phyloP scores from a whole-genome alignment of 2,888 invertebrate genomes.

The Sturmia bella region DNA sequence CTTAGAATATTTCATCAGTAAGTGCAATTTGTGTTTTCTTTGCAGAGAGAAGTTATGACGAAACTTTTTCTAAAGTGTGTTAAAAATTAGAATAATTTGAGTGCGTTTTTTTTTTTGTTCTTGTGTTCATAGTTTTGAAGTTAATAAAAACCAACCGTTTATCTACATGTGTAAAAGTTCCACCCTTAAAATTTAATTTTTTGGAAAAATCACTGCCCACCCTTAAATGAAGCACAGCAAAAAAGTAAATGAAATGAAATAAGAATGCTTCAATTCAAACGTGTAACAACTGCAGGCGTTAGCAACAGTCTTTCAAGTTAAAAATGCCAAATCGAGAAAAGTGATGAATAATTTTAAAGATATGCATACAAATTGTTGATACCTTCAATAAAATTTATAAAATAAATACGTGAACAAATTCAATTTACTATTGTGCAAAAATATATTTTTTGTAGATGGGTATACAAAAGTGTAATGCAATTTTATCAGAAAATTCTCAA shows the following conservation, averaged over 20 bases:
- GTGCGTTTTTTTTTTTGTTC: neutral
- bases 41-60: conserved; percentile 1
- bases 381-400: neutral
- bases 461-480: neutral
- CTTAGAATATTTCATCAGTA: conserved; percentile 46
- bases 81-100: conserved; percentile 28
- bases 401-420: conserved; percentile 23
- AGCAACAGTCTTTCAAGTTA: conserved; percentile 55
- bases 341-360: neutral
- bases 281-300: conserved; percentile 55
- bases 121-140: conserved; percentile 14
- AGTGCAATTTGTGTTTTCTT: conserved; percentile 27
- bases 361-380: no score
- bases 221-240: conserved; percentile 40
- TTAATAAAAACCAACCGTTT: conserved; percentile 26
- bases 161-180: conserved; percentile 26
- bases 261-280: conserved; percentile 50
- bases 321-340: neutral
- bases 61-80: conserved; percentile 24
- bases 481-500: no score
- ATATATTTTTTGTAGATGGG: neutral
- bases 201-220: conserved; percentile 56
- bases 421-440: conserved; percentile 9
- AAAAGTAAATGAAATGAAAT: conserved; percentile 40
- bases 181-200: conserved; percentile 42